Base-by-base conservation (phyloP, 2,888 invertebrate species). In the Drosophila pseudotalamancana region DNA sequence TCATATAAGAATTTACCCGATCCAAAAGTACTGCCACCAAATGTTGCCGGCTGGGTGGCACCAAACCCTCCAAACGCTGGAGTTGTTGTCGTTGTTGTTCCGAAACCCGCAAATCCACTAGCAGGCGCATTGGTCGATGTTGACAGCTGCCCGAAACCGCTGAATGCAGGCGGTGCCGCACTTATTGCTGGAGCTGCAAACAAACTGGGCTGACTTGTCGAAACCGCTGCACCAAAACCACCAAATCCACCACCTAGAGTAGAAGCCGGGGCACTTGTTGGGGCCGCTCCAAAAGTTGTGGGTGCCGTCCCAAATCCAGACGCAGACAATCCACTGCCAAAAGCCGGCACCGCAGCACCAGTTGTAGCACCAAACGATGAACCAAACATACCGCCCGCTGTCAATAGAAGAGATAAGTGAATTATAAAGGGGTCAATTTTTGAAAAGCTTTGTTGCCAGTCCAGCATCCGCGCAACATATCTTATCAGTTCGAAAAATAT, bases 41-140 rank as follows among this genome's bases (percentile, higher is more conserved):
- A 82, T 6, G 63, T 25, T 12, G 69, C 34, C 25, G 73, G 2
- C 46, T 84, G 81, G 21, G 16, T 53, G n/a, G 91, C 78, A 4
- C 93, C 93, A 68, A 93, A 93, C 0, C 91, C 90, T 6, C 90
- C 89, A 61, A 90, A 91, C 0, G 91, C 90, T 6, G 92, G 88
- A 12, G 91, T 87, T 14, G 92, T 89, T 6, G 89, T 90, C 0
- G 91, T 85, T 27, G 89, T 69, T 8, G 88, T 57, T 2, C 92
- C 92, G 73, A 91, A 92, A 46, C 91, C 90, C 27, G 88, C 62
- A 73, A 87, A 85, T 4, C 78, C 81, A 43, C 61, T 63, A 23
- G 76, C 63, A 3, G 81, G 61, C 2, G 87, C 77, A 32, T 60
- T 56, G 48, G 79, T 77, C 1, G 77, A 65, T 1, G 64, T 75